Evolutionary conservation across 2,888 invertebrate genomes (phyloP), one percentile per base, ranked within the genome.

Genomic region (Andrena flavipes): DNA sequence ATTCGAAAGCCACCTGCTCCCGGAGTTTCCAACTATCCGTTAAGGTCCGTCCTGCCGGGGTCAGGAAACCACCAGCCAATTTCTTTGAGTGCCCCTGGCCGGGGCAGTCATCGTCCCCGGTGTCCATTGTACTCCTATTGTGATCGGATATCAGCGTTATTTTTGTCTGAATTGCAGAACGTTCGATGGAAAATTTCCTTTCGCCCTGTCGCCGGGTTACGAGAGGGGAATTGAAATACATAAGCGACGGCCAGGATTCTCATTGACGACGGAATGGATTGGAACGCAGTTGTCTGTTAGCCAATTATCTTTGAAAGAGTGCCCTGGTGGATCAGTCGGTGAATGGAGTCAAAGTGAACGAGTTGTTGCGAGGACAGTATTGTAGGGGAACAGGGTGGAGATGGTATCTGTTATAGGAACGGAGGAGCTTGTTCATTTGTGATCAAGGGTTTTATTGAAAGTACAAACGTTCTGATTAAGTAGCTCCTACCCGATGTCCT

Each of bases 21-120:
- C 87, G 35, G 89, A 91, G 91, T 91, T 90, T 91, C 90, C 88
- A 90, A 91, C 92, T 92, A 91, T 89, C 90, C 87, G 85, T 82
- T 81, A 88, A 90, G 91, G 91, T 91, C 89, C 87, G 82, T 82
- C 88, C 87, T 87, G 80, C 79, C 82, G 84, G 89, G 92, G 92
- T 92, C 92, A 91, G 87, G 87, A 89, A 89, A 90, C 91, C 91
- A 89, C 90, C 86, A 90, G 91, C 92, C 93, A 93, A 93, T 93
- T 93, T 93, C 92, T 93, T 92, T 92, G 91, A 93, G 93, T 93
- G 92, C 92, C 87, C 85, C 82, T 67, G 84, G 86, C 85, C 88
- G 86, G 82, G 72, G 71, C 78, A 86, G 87, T 87, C 89, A 86
- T 85, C 85, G 84, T 88, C 82, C 84, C 80, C 80, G 64, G 82